Evolutionary conservation across 2,113 vertebrate genomes (phyloP).

Genomic region (Phalacrocorax brasilianus): DNA sequence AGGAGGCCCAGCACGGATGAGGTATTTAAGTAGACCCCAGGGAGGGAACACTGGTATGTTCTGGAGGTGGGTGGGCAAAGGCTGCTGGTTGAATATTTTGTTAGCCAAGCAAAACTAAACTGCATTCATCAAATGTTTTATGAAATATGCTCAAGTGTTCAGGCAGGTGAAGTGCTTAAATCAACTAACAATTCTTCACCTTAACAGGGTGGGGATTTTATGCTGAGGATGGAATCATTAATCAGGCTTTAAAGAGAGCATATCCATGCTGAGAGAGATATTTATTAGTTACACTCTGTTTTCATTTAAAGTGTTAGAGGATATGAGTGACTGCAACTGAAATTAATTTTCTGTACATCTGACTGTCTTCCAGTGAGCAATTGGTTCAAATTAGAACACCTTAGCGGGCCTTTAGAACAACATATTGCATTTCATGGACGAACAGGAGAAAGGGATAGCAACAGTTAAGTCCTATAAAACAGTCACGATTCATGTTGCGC

Average conservation of each 20-base stretch:
- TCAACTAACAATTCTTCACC: slow-evolving; percentile 52
- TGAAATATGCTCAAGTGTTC: slow-evolving; percentile 24
- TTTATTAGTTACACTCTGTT: slow-evolving; percentile 49
- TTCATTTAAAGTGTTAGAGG: slow-evolving; percentile 37
- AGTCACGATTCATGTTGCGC: neutral
- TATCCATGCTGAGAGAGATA: neutral
- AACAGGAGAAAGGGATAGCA: neutral
- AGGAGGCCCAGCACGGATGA: neutral
- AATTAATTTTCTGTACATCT: slow-evolving; percentile 41
- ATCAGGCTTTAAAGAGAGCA: slow-evolving; percentile 34
- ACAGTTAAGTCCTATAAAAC: neutral
- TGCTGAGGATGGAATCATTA: slow-evolving; percentile 41
- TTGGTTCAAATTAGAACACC: slow-evolving; percentile 16
- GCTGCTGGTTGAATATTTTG: neutral
- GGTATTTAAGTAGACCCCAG: neutral
- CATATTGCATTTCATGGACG: neutral
- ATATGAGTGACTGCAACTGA: slow-evolving; percentile 20
- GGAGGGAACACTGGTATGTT: neutral
- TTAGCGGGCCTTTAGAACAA: slow-evolving; percentile 6
- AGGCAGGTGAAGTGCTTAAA: slow-evolving; percentile 60
- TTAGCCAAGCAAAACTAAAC: slow-evolving; percentile 7
- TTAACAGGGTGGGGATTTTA: slow-evolving; percentile 45
- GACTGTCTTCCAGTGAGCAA: slow-evolving; percentile 8
- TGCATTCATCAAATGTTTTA: neutral
- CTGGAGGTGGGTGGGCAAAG: neutral